Conservation (phyloP, 1,140 invertebrate species). For the Orchestia grillus region DNA sequence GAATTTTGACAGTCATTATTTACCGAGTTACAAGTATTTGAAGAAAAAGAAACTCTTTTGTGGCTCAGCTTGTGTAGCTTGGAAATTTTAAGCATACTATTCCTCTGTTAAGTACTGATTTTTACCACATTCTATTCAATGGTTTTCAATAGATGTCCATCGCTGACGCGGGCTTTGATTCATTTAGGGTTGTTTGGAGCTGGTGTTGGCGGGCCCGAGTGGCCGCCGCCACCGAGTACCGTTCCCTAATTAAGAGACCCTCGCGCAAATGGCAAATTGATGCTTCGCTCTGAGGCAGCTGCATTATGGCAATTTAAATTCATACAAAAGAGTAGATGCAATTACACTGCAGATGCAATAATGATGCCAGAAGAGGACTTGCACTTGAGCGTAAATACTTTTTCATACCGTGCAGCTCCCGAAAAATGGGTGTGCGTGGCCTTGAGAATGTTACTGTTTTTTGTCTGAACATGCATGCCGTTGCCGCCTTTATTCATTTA, state of each 20-base stretch:
- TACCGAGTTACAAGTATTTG: no score
- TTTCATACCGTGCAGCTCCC: neutral
- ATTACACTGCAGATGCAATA: conserved; percentile 1
- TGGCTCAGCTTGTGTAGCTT: no score
- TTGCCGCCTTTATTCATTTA: neutral
- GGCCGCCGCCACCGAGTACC: neutral
- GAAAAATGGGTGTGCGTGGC: neutral
- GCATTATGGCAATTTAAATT: conserved; percentile 2
- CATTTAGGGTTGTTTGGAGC: neutral
- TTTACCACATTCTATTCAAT: neutral
- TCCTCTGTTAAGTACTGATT: neutral
- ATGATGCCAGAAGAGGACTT: neutral
- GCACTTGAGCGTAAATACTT: neutral
- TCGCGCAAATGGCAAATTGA: neutral
- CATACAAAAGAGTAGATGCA: conserved; percentile 1
- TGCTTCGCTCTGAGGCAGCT: neutral
- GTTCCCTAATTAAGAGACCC: neutral
- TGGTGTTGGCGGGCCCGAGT: neutral
- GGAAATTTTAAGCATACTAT: neutral
- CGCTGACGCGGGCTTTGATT: neutral
- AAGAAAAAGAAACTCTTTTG: no score
- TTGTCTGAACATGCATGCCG: neutral
- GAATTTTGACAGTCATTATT: no score
- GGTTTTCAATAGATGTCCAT: neutral
- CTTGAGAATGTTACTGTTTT: neutral